Conservation (phyloP, 2,888 invertebrate genomes). For the Zonitis immaculata region DNA sequence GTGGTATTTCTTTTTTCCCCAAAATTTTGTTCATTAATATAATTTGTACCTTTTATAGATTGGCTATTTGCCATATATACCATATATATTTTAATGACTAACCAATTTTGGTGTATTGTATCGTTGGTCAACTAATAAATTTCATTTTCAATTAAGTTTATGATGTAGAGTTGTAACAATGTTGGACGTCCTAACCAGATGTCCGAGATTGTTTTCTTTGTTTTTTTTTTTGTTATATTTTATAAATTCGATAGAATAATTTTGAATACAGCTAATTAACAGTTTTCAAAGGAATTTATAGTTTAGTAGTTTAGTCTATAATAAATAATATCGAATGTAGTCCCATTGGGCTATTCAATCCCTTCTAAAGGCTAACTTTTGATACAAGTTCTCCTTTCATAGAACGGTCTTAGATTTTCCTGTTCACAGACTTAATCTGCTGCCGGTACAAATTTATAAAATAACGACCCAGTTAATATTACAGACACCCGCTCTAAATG, state of each 20-base stretch:
- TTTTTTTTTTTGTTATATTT: no score
- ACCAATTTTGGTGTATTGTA: neutral
- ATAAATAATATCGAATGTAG: no score
- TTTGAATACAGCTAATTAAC: conserved; percentile 12
- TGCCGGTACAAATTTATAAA: conserved; percentile 11
- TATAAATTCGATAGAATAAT: no score
- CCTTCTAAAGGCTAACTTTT: conserved; percentile 1
- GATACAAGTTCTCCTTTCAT: conserved; percentile 13
- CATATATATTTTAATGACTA: conserved; percentile 9
- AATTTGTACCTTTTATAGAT: neutral
- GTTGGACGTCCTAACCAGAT: conserved; percentile 7
- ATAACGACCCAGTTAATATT: conserved; percentile 16
- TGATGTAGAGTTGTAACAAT: conserved; percentile 5
- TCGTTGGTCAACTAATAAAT: conserved; percentile 13
- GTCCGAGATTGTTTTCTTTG: conserved; percentile 11
- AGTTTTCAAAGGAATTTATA: conserved; percentile 7
- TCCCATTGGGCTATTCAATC: conserved; percentile 8
- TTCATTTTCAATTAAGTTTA: conserved; percentile 17
- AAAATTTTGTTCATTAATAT: no score
- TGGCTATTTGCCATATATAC: conserved; percentile 10
- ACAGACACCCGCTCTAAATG: conserved; percentile 5
- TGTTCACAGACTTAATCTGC: conserved; percentile 12
- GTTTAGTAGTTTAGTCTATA: no score
- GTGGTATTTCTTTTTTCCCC: no score
- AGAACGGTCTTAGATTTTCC: conserved; percentile 7